Conservation (phyloP, 1,140 invertebrate species). For the Heliconius himera region DNA sequence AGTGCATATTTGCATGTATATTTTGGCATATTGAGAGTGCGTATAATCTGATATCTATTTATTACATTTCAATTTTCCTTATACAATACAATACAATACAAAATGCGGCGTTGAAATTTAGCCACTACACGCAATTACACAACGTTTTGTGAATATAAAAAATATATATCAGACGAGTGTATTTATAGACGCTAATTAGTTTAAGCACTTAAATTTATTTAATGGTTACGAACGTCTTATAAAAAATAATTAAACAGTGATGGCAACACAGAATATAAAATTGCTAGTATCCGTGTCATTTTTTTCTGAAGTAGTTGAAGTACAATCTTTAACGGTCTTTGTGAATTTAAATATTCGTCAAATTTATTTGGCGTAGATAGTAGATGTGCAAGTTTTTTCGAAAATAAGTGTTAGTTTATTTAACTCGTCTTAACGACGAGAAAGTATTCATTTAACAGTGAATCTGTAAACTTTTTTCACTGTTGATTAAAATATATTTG, state of each 20-base stretch:
- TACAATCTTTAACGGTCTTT: background rate
- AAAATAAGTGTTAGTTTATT: background rate
- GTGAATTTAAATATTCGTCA: slow-evolving; percentile 3
- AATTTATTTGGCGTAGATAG: background rate
- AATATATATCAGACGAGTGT: too few species aligned
- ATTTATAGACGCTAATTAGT: too few species aligned
- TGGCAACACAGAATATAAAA: background rate
- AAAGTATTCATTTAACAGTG: background rate
- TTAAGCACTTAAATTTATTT: too few species aligned
- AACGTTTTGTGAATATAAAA: too few species aligned
- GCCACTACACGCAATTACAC: too few species aligned
- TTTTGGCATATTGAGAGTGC: too few species aligned
- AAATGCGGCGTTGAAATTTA: too few species aligned
- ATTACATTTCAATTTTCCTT: too few species aligned
- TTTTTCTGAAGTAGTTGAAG: background rate
- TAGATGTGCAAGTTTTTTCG: background rate
- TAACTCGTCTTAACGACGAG: background rate
- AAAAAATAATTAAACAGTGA: background rate
- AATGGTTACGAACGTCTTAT: too few species aligned
- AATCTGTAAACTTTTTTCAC: background rate
- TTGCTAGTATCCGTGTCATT: background rate
- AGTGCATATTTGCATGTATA: too few species aligned
- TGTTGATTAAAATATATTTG: background rate
- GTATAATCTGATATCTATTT: too few species aligned
- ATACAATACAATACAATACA: too few species aligned